Conservation (phyloP, 1,140 invertebrate genomes). For the Aphaenogaster rudis region DNA sequence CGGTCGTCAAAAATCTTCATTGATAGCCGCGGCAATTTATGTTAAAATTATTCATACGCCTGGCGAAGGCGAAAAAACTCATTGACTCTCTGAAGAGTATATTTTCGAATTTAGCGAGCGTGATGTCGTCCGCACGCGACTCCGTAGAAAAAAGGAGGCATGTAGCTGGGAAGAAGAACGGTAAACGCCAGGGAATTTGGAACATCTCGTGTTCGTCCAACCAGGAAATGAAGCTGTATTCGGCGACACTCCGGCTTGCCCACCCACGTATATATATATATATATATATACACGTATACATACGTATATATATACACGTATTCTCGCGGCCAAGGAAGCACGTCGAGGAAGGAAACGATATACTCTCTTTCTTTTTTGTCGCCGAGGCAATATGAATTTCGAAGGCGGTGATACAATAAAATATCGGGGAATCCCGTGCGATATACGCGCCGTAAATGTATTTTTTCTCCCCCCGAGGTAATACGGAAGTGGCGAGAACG, state of each 20-base stretch:
- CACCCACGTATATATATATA: background rate
- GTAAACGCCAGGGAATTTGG: conserved; percentile 4
- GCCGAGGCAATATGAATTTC: background rate
- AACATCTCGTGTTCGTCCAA: background rate
- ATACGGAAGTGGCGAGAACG: conserved; percentile 22
- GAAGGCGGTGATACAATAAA: background rate
- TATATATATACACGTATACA: too few relatives aligned
- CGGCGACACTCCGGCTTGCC: conserved; percentile 16
- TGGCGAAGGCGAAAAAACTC: background rate
- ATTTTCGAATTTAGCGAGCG: background rate
- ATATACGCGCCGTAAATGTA: background rate
- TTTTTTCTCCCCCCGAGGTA: background rate
- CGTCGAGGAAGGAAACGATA: background rate
- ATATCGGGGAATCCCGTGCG: background rate
- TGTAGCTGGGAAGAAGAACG: background rate
- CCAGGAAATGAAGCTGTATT: conserved; percentile 38
- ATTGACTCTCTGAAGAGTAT: background rate
- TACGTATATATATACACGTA: too few relatives aligned
- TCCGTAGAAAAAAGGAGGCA: background rate
- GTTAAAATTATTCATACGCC: conserved; percentile 16
- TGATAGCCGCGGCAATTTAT: background rate
- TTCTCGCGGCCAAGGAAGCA: background rate
- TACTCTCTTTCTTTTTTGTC: background rate
- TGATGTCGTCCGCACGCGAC: background rate
- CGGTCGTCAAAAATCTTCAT: background rate